Evolutionary conservation across 1,140 invertebrate species (phyloP), one percentile per base, ranked within the genome.

Genomic region (Drosophila sproati): DNA sequence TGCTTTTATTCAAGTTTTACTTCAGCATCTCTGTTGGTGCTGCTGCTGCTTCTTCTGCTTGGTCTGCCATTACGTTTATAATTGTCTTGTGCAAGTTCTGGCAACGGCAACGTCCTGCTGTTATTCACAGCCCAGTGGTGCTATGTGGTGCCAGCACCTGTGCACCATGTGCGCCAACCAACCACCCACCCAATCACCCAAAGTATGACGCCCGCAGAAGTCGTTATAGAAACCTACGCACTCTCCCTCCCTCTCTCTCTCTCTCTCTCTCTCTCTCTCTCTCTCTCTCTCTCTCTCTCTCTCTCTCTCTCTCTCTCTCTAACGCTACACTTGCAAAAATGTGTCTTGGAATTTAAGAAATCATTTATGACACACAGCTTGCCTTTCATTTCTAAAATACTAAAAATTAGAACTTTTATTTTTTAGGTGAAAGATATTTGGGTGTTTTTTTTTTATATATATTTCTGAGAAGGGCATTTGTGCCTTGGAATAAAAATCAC

Each of bases 61-160:
- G 41, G 73, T 64, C 41, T 88, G 80, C 85, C 85, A 88, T 88
- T 88, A 89, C 85, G 80, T 89, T 88, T 88, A 88, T 88, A 88
- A 88, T 88, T 88, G 83, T 88, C 85, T 88, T 89, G 83, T 80
- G 83, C 80, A 88, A 83, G 73, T 88, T 80, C 85, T 82, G 83
- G 80, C 70, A 47, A 41, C 57, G 47, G 31, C 63, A 41, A 50
- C 41, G 39, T 55, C 39, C 54, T 47, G 50, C 41, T 63, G 45
- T 32, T 47, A 48, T 72, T 50, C 47, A 34, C 50, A 62, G 60
- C n/a, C 20, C 20, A n/a, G 39, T 43, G 39, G 10, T 43, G 39
- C 62, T 37, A 29, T 68, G 64, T 34, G 55, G 48, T 73, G 64
- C 48, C 72, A 47, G 63, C 73, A 85, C 73, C 68, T 77, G 71